Evolutionary conservation across 2,113 vertebrate species (phyloP), one percentile per base, ranked within the genome.

Genomic region (Pycnonotus jocosus): DNA sequence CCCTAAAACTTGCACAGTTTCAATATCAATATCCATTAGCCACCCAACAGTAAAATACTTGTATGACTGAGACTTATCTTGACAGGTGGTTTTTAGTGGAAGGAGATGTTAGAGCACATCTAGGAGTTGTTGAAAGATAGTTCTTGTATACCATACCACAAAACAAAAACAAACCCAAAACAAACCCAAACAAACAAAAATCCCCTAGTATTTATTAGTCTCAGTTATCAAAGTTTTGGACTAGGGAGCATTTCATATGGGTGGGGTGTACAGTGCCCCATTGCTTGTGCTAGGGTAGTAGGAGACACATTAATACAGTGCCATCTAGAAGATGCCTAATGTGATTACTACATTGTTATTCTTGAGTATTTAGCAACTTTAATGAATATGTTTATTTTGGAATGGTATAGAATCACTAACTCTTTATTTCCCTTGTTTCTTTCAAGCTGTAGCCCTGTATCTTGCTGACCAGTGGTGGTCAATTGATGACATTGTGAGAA

Each of bases 391-490:
- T 58, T 88, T 88, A 5, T 45, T 65, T 71, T 57, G 44, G 27
- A 71, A 83, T 71, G 8, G 11, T 56, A 61, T n/a, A 87, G 53
- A 93, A 57, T 87, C 69, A 77, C 81, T 96, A 93, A 97, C 47
- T n/a, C 45, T 16, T 83, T 68, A 81, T 85, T 91, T 88, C 66
- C 27, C 38, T 84, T 94, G 48, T 97, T 79, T 92, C 65, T 82
- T 92, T 95, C 77, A 95, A 98, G 98, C 98, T 96, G 98, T 98
- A 82, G 99, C 98, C 33, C 97, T 99, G 74, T 99, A 98, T 96
- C 98, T 99, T 93, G 97, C 97, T 97, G 97, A 98, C 73, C 97
- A 95, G 61, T 99, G 99, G 99, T 99, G 99, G 99, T 88, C 98
- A 45, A 73, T 98, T 93, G 98, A 99, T 84, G 98, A 99, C 70